Evolutionary conservation across 2,797 vertebrate species (phyloP), one percentile per base, ranked within the genome.

Genomic region (Tokudaia tokunoshimensis): DNA sequence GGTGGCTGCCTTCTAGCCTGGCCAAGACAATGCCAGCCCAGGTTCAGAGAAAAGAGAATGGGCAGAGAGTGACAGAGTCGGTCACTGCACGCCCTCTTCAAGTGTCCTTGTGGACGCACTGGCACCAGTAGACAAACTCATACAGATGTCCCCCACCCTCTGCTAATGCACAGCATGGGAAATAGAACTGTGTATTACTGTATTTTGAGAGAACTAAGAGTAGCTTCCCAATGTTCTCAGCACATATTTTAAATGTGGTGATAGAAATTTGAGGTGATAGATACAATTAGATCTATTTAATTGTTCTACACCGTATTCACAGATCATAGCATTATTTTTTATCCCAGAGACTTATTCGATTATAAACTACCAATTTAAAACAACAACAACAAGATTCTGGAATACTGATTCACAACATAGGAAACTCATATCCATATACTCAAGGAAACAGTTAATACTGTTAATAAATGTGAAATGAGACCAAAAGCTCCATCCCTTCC

Each of bases 321-420:
- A 91, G 86, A 63, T 74, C 44, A 65, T 74, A 55, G 34, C 26
- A 94, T 13, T 24, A 72, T 91, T 67, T 86, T 81, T 19, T 52
- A 91, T 13, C 76, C 52, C 13, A 86, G 9, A 86, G 67, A 72
- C 10, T n/a, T 75, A 59, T 34, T 70, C 19, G 41, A 91, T 57
- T 50, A 70, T 74, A 37, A 86, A 80, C 82, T 81, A 22, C 7
- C 8, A 8, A 63, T n/a, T 87, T 75, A 63, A 24, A 81, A 87
- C n/a, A 24, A 87, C n/a, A 19, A 22, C 19, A 59, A 86, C 37
- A 75, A 61, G 63, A 89, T 92, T 88, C 11, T 80, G 81, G 80
- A 94, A 96, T 11, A 47, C 14, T 81, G 44, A 87, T 26, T 92
- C 63, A 86, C n/a, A 91, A 97, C 55, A 83, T 6, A 81, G 57